Conservation (phyloP, 2,888 invertebrate genomes). For the Apamea crenata region DNA sequence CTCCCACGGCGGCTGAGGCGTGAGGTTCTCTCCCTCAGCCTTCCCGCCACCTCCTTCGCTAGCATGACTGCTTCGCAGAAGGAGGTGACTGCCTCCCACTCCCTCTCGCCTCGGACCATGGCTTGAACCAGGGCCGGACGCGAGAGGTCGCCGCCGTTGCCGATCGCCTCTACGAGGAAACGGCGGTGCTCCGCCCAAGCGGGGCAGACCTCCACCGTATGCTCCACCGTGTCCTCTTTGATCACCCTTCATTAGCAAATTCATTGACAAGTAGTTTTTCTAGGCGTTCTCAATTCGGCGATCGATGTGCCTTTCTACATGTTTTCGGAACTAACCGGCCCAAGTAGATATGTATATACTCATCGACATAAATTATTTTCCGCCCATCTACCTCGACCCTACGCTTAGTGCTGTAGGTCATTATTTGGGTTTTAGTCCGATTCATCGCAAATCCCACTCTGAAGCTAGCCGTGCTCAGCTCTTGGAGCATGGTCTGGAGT, state of each 20-base stretch:
- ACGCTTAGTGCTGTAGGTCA: neutral
- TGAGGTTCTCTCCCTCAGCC: no score
- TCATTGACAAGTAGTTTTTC: neutral
- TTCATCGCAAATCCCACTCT: neutral
- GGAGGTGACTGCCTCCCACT: no score
- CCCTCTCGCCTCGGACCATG: no score
- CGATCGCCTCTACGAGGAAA: no score
- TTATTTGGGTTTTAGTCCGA: neutral
- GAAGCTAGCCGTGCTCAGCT: neutral
- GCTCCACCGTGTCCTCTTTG: no score
- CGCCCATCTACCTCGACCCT: neutral
- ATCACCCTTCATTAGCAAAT: neutral
- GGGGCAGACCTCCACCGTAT: no score
- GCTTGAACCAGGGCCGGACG: no score
- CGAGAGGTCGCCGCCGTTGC: no score
- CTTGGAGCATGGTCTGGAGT: neutral
- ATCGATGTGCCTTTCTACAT: neutral
- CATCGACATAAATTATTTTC: neutral
- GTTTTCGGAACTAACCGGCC: neutral
- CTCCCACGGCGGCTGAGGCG: no score
- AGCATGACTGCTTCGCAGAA: no score
- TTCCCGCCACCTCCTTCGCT: no score
- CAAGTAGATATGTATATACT: neutral
- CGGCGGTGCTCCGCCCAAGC: no score
- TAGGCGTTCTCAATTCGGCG: neutral